Evolutionary conservation across 2,113 vertebrate genomes (phyloP).

Genomic region (Fulica atra): DNA sequence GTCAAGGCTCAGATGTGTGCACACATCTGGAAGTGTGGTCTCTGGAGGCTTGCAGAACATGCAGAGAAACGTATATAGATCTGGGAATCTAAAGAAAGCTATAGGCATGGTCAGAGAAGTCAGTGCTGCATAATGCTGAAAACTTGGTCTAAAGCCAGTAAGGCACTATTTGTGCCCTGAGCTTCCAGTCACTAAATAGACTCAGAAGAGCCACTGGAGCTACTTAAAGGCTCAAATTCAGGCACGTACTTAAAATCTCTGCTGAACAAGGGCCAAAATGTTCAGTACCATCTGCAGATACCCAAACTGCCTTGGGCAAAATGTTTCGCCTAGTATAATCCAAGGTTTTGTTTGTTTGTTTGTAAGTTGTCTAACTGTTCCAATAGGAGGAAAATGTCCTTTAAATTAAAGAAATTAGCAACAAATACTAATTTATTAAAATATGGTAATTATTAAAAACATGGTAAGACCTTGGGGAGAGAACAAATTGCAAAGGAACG

Average conservation of each 20-base stretch:
- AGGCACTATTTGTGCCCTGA: background rate
- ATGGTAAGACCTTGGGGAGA: background rate
- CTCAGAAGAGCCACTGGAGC: background rate
- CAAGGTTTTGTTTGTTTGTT: conserved; percentile 67
- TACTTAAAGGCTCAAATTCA: conserved; percentile 42
- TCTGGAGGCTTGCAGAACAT: background rate
- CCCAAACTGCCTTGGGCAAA: conserved; percentile 55
- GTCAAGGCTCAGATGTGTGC: background rate
- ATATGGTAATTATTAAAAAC: background rate
- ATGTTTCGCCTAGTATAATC: conserved; percentile 56
- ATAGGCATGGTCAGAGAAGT: background rate
- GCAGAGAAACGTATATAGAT: background rate
- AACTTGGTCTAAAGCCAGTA: background rate
- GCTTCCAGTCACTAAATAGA: background rate
- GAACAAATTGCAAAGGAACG: background rate
- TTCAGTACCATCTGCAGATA: conserved; percentile 57
- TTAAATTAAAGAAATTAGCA: conserved; percentile 47
- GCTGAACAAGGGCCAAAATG: conserved; percentile 56
- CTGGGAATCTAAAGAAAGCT: background rate
- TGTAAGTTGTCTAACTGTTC: conserved; percentile 17
- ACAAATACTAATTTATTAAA: conserved; percentile 18
- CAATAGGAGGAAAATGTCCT: conserved; percentile 6
- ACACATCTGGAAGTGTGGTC: background rate
- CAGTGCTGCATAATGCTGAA: background rate
- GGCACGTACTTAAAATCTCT: conserved; percentile 40